phyloP scores from a whole-genome alignment of 2,113 vertebrate genomes.

The Paradisaea rubra region DNA sequence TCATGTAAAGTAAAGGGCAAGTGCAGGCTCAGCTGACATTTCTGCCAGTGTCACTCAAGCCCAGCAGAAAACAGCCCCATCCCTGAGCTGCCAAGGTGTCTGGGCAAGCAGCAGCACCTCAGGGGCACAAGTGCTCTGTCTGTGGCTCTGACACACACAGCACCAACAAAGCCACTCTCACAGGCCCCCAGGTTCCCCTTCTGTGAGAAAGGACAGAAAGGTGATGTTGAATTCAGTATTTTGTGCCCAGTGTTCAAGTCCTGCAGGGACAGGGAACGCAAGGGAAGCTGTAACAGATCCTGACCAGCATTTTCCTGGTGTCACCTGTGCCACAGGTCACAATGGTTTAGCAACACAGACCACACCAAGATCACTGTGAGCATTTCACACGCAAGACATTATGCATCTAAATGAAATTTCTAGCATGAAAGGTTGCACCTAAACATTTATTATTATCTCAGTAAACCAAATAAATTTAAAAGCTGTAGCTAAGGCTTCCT shows the following conservation, averaged over 20 bases:
- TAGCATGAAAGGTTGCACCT: background rate
- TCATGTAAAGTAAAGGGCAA: constrained; percentile 13
- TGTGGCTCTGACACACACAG: background rate
- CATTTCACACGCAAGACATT: background rate
- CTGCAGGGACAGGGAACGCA: background rate
- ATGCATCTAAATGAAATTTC: background rate
- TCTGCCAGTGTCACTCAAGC: constrained; percentile 29
- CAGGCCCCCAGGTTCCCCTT: background rate
- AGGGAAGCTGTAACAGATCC: background rate
- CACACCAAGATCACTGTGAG: background rate
- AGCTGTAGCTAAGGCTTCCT: background rate
- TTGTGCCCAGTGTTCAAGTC: background rate
- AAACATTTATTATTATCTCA: background rate
- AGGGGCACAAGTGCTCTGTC: background rate
- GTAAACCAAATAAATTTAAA: background rate
- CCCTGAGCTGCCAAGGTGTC: background rate
- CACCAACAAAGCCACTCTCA: background rate
- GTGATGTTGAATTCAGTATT: background rate
- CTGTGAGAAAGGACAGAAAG: background rate
- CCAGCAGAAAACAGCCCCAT: background rate
- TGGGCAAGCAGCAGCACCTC: background rate
- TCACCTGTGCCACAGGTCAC: background rate
- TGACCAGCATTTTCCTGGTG: background rate
- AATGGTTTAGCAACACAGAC: background rate
- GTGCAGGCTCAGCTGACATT: constrained; percentile 31